A percentile compares a stretch with the other conserved stretches of the same genome.
Conservation (phyloP, 64 coral and sea anemone genomes). For the Platygyra sinensis region DNA sequence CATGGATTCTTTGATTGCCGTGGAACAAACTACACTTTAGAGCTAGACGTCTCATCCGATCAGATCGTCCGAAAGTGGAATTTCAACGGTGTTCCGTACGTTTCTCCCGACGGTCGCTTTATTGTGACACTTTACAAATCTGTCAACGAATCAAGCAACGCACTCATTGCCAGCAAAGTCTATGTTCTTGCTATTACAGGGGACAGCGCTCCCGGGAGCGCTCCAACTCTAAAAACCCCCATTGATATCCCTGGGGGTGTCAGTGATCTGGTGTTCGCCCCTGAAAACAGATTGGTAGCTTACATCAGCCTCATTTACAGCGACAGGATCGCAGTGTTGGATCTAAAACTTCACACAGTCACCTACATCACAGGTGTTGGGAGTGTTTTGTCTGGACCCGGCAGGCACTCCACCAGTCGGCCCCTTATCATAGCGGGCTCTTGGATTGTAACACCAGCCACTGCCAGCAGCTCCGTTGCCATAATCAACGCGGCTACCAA, state of each 20-base stretch:
- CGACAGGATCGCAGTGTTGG: conserved; percentile 52
- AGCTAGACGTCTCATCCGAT: conserved; percentile 3
- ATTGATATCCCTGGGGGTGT: conserved; percentile 36
- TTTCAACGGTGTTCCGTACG: conserved; percentile 21
- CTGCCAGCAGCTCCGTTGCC: conserved; percentile 17
- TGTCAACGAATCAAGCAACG: conserved; percentile 18
- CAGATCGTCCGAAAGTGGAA: neutral
- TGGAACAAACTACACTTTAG: neutral
- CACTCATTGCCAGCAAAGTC: conserved; percentile 8
- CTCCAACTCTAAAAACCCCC: neutral
- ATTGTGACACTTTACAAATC: conserved; percentile 29
- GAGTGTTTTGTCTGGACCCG: neutral
- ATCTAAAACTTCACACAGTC: conserved; percentile 8
- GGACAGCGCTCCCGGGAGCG: neutral
- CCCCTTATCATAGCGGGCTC: neutral
- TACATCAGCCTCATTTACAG: conserved; percentile 39
- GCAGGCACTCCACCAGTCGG: neutral
- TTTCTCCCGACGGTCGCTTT: conserved; percentile 34
- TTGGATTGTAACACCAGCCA: conserved; percentile 52
- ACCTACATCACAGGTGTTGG: conserved; percentile 36
- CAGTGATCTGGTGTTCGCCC: conserved; percentile 15
- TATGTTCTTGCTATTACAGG: neutral
- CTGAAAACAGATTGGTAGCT: neutral
- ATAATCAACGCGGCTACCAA: conserved; percentile 23
- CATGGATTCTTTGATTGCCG: conserved; percentile 20